Percentiles rank a stretch among this genome's conserved stretches.
Conservation (phyloP, 1,140 invertebrate species). For the Brachionus calyciflorus region DNA sequence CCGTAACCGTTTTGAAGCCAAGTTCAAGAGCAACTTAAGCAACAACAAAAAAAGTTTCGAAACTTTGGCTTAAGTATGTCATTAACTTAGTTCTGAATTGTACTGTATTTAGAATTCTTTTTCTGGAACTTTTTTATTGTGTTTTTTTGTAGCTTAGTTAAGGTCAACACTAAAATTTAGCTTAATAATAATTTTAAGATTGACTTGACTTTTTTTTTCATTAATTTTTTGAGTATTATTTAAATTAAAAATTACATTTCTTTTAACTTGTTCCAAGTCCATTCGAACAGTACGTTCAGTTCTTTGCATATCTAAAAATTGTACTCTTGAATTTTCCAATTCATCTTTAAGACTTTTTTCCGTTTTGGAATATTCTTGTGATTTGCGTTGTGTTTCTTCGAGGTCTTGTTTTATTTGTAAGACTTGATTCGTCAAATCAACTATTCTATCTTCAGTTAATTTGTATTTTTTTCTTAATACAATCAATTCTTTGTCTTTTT, state of each 20-base stretch:
- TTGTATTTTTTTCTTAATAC: slow-evolving; percentile 51
- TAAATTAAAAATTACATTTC: slow-evolving; percentile 28
- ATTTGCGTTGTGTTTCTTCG: slow-evolving; percentile 16
- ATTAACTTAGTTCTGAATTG: too few species aligned
- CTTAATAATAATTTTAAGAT: too few species aligned
- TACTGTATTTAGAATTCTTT: too few species aligned
- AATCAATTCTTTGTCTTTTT: slow-evolving; percentile 57
- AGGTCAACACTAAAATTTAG: too few species aligned
- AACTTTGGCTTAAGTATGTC: too few species aligned
- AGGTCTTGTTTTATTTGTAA: background rate
- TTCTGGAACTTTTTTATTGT: too few species aligned
- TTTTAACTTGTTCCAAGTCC: slow-evolving; percentile 55
- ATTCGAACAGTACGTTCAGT: slow-evolving; percentile 57
- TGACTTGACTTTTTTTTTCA: too few species aligned
- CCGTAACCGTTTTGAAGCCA: too few species aligned
- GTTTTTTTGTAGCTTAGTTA: too few species aligned
- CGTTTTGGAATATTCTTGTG: background rate
- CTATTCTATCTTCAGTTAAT: background rate
- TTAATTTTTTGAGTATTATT: background rate
- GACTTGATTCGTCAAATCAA: slow-evolving; percentile 30
- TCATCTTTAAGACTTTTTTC: slow-evolving; percentile 53
- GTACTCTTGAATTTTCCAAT: slow-evolving; percentile 51
- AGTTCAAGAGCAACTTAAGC: too few species aligned
- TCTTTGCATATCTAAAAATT: slow-evolving; percentile 55
- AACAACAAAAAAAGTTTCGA: too few species aligned